Conservation (phyloP, 2,113 vertebrate species). For the Diphyllodes magnificus region DNA sequence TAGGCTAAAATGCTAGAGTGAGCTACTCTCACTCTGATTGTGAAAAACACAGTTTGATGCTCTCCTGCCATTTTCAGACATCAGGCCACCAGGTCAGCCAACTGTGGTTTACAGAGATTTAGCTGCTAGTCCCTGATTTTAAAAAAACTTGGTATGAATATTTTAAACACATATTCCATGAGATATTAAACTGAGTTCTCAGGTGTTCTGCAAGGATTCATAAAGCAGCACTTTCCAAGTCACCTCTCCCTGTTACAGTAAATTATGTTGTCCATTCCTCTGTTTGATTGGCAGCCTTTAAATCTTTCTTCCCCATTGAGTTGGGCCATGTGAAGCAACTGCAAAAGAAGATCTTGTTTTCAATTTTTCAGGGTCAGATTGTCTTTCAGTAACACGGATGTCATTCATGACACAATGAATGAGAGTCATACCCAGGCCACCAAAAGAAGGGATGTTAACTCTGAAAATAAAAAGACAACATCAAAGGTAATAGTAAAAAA, state of each 20-base stretch:
- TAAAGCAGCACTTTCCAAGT: neutral
- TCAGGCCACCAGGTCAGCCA: neutral
- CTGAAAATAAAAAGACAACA: neutral
- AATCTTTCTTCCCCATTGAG: neutral
- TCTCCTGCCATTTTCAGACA: neutral
- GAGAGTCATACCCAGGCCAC: constrained; percentile 1
- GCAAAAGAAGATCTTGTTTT: constrained; percentile 42
- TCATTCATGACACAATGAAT: constrained; percentile 47
- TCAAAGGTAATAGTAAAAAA: neutral
- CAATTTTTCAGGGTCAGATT: constrained; percentile 43
- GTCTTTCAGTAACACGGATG: neutral
- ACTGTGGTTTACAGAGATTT: neutral
- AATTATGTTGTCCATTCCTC: neutral
- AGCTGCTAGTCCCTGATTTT: neutral
- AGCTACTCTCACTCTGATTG: neutral
- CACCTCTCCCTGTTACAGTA: neutral
- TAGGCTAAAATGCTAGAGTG: neutral
- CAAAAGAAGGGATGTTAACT: constrained; percentile 29
- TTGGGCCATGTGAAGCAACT: neutral
- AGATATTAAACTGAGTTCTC: neutral
- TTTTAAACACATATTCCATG: neutral
- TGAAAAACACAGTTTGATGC: neutral
- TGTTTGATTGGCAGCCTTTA: constrained; percentile 25
- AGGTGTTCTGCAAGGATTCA: neutral
- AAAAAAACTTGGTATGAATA: neutral